Conservation (phyloP, 2,888 invertebrate genomes). For the Plagodis pulveraria region DNA sequence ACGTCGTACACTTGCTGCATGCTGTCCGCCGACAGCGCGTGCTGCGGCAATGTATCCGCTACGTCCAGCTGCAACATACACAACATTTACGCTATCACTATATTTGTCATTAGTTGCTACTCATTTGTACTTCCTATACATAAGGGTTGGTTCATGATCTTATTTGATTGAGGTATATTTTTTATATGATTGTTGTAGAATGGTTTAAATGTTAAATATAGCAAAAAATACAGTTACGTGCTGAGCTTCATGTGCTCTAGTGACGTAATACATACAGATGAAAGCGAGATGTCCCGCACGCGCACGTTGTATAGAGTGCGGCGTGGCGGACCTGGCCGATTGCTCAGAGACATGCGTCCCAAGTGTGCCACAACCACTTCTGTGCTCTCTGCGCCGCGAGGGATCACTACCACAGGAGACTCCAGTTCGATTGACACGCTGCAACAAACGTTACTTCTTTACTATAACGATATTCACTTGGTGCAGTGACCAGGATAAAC, state of each 20-base stretch:
- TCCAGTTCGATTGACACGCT: conserved; percentile 93
- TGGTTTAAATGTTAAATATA: neutral
- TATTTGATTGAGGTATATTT: too few species aligned
- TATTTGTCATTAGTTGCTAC: too few species aligned
- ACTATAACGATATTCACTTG: too few species aligned
- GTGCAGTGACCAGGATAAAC: too few species aligned
- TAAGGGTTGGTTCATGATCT: too few species aligned
- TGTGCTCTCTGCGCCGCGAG: conserved; percentile 90
- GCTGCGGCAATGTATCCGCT: conserved; percentile 54
- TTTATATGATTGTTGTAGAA: too few species aligned
- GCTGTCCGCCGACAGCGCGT: conserved; percentile 60
- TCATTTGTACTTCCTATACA: too few species aligned
- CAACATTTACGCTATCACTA: neutral
- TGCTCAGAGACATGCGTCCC: conserved; percentile 91
- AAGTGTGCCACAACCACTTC: conserved; percentile 96
- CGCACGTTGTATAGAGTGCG: conserved; percentile 86
- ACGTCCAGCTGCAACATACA: conserved; percentile 66
- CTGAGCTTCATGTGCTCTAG: neutral
- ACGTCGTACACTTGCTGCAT: conserved; percentile 91
- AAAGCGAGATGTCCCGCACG: conserved; percentile 94
- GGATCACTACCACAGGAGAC: conserved; percentile 96
- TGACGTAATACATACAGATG: conserved; percentile 80
- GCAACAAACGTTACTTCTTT: conserved; percentile 23
- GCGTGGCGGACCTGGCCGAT: conserved; percentile 68
- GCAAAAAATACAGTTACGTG: neutral